These are phyloP conservation scores for Indicator maculatus DNA, from an alignment of 2,113 vertebrate species.

Conservation along the genomic window DNA sequence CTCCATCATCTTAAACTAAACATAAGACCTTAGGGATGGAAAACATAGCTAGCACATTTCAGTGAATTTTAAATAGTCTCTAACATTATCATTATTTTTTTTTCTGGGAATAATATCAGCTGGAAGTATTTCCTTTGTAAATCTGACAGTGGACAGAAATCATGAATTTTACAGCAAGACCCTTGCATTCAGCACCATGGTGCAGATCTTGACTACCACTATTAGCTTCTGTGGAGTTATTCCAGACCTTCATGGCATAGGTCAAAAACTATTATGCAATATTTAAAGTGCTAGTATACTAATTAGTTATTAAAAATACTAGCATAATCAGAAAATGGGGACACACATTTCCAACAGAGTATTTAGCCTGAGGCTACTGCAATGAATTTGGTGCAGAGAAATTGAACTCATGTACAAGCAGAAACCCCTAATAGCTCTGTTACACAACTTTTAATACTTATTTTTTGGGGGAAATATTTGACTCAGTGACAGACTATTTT, in stretches of 20 bases:
- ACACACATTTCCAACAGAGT: not conserved
- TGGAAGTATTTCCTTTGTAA: not conserved
- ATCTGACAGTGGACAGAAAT: not conserved
- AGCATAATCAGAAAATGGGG: constrained; percentile 11
- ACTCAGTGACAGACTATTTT: not conserved
- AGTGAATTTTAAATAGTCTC: not conserved
- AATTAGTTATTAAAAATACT: constrained; percentile 38
- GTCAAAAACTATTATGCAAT: not conserved
- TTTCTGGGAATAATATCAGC: not conserved
- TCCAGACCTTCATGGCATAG: not conserved
- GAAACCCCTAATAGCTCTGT: not conserved
- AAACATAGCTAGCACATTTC: not conserved
- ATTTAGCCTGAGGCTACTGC: not conserved
- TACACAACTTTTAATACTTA: not conserved
- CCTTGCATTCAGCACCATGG: not conserved
- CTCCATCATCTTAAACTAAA: not conserved
- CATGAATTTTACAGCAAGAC: not conserved
- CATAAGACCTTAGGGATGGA: not conserved
- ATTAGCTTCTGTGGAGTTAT: not conserved
- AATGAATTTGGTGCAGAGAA: not conserved
- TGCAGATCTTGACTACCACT: not conserved
- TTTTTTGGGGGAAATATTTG: not conserved
- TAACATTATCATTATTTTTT: not conserved
- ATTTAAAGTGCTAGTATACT: not conserved
- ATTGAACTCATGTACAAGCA: not conserved